Evolutionary conservation across 2,888 invertebrate genomes (phyloP).

Genomic region (Hybos culiciformis): DNA sequence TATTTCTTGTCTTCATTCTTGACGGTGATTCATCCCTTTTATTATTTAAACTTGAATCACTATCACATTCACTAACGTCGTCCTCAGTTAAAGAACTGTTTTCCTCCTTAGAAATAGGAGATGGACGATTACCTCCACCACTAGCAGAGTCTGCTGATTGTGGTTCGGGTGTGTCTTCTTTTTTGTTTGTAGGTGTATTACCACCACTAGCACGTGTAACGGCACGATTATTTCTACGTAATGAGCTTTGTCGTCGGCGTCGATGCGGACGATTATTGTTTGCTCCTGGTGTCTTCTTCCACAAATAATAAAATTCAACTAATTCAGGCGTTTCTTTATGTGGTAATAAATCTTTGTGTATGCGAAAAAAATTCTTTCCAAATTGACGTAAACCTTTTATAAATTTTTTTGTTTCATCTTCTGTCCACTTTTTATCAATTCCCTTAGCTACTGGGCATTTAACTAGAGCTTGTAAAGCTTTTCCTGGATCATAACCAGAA

Average conservation of each 20-base stretch:
- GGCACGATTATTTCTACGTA: slow-evolving; percentile 58
- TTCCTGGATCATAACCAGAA: slow-evolving; percentile 91
- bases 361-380: slow-evolving; percentile 98
- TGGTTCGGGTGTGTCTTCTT: slow-evolving; percentile 55
- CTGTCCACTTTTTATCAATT: slow-evolving; percentile 95
- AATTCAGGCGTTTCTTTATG: slow-evolving; percentile 95
- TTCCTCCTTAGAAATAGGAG: slow-evolving; percentile 56
- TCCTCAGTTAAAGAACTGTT: slow-evolving; percentile 73
- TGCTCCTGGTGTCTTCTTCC: slow-evolving; percentile 99
- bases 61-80: slow-evolving; percentile 91
- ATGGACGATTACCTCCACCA: slow-evolving; percentile 43
- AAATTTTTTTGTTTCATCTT: slow-evolving; percentile 96
- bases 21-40: slow-evolving; percentile 65
- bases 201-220: slow-evolving; percentile 57
- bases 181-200: slow-evolving; percentile 70
- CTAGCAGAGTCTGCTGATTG: slow-evolving; percentile 29
- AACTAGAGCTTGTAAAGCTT: slow-evolving; percentile 89
- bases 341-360: slow-evolving; percentile 88
- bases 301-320: slow-evolving; percentile 97
- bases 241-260: slow-evolving; percentile 71
- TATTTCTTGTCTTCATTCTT: slow-evolving; percentile 78
- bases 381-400: slow-evolving; percentile 96
- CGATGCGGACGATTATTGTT: slow-evolving; percentile 92
- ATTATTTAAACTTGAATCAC: slow-evolving; percentile 77
- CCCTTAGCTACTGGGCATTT: slow-evolving; percentile 96